Conservation (phyloP, 2,888 invertebrate genomes). For the Xestia ashworthii region DNA sequence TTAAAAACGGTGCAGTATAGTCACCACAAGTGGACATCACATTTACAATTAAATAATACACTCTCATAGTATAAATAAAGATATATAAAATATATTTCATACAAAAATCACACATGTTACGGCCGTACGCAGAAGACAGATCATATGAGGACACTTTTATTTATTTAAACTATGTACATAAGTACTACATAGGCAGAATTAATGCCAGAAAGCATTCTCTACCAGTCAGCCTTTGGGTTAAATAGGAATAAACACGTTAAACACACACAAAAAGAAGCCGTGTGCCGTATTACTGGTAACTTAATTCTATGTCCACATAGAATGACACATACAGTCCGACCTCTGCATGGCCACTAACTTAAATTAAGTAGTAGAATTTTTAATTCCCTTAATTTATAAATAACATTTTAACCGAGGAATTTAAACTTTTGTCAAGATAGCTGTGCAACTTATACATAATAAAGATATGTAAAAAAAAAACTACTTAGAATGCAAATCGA, state of each 20-base stretch:
- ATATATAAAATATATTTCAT: conserved; percentile 21
- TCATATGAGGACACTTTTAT: not conserved
- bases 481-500: not conserved
- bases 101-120: conserved; percentile 10
- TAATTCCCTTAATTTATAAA: conserved; percentile 6
- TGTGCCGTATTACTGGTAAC: not conserved
- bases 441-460: not conserved
- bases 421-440: not conserved
- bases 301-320: not conserved
- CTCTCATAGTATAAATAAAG: conserved; percentile 15
- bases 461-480: not conserved
- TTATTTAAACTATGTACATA: not conserved
- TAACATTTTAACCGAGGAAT: not conserved
- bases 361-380: not conserved
- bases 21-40: not conserved
- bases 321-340: not conserved
- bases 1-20: not conserved
- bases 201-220: not conserved
- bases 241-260: not conserved
- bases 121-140: not conserved
- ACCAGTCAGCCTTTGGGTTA: not conserved
- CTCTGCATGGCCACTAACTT: not conserved
- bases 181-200: not conserved
- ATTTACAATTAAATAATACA: not conserved
- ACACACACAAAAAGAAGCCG: not conserved